phyloP scores from a whole-genome alignment of 2,113 vertebrate genomes.

The Felis catus region F.catus_Fca126_mat1.0 CM031424.1:80863001-80863500 shows the following conservation, averaged over 20 bases:
- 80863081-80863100: too few species aligned
- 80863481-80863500: not conserved
- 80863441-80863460: not conserved
- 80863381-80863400: not conserved
- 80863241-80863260: not conserved
- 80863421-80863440: not conserved
- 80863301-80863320: not conserved
- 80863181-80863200: not conserved
- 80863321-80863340: too few species aligned
- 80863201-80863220: not conserved
- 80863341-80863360: not conserved
- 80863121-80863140: not conserved
- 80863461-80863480: not conserved
- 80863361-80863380: not conserved
- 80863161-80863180: not conserved
- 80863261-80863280: accelerated
- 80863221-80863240: not conserved
- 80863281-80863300: accelerated
- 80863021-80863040: not conserved
- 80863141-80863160: accelerated
- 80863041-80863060: too few species aligned
- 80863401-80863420: not conserved
- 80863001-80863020: not conserved
- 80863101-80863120: accelerated
- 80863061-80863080: not conserved